Percentiles rank a stretch among this genome's conserved stretches.
phyloP scores from a whole-genome alignment of 1,140 invertebrate genomes.

The Antheraea mylitta region DNA sequence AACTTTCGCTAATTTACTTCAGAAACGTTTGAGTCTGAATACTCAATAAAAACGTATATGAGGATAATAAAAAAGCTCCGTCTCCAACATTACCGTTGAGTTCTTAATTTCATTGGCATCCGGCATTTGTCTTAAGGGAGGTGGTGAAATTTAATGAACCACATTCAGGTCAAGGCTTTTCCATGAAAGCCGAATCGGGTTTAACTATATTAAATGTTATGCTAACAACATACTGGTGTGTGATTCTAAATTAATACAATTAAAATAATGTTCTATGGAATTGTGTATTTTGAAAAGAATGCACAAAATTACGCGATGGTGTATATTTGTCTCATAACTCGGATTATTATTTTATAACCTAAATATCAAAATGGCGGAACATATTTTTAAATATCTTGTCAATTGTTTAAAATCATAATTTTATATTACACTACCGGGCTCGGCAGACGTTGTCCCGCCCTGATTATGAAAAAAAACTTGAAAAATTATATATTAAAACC shows the following conservation, averaged over 20 bases:
- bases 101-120: slow-evolving; percentile 32
- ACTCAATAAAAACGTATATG: slow-evolving; percentile 42
- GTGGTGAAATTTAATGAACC: slow-evolving; percentile 57
- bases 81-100: slow-evolving; percentile 36
- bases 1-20: background rate
- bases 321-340: too few species aligned
- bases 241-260: background rate
- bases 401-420: too few species aligned
- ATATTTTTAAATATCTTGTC: too few species aligned
- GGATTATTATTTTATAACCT: too few species aligned
- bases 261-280: background rate
- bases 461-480: too few species aligned
- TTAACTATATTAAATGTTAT: background rate
- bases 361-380: too few species aligned
- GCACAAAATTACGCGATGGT: too few species aligned
- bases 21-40: slow-evolving; percentile 21
- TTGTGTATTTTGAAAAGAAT: background rate
- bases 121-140: slow-evolving; percentile 44
- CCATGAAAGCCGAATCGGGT: background rate
- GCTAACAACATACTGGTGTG: background rate
- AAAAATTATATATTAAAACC: too few species aligned
- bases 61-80: slow-evolving; percentile 42
- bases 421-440: too few species aligned
- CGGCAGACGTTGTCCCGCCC: too few species aligned
- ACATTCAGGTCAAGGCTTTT: slow-evolving; percentile 58